These are phyloP conservation scores for Hapalemur alaotrensis DNA, from an alignment of 2,797 vertebrate species.

Conservation along the genomic window DNA sequence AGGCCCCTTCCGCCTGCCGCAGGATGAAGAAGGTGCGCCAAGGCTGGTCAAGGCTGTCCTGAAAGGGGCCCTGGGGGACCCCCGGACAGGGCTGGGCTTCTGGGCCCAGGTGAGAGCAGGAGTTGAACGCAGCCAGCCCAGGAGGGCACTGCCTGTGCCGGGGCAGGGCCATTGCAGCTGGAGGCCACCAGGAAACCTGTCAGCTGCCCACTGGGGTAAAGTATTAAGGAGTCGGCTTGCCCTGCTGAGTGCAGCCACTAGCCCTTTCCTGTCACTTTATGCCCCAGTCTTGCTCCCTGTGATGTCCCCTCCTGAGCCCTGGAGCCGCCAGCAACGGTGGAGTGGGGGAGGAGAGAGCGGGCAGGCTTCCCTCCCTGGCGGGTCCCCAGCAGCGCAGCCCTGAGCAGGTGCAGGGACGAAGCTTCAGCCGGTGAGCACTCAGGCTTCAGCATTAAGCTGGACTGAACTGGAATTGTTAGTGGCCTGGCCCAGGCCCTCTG, in stretches of 20 bases:
- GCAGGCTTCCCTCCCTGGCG: not conserved
- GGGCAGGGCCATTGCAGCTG: not conserved
- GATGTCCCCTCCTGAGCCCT: fast-evolving
- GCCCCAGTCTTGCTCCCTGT: not conserved
- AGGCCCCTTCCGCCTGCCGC: not conserved
- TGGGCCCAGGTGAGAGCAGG: not conserved
- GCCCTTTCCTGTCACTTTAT: not conserved
- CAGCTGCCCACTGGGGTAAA: not conserved
- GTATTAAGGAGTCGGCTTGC: not conserved
- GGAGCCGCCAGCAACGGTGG: not conserved
- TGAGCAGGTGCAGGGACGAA: not conserved
- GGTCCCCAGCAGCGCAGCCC: not conserved
- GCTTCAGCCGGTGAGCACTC: not conserved
- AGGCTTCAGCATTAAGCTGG: too few relatives aligned
- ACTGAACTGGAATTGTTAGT: too few relatives aligned
- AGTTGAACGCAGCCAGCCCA: not conserved
- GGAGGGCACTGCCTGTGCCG: not conserved
- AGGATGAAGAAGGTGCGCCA: not conserved
- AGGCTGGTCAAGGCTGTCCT: not conserved
- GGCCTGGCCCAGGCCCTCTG: not conserved
- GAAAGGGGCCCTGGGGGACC: too few relatives aligned
- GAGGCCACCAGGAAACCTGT: not conserved
- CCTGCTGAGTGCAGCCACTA: not conserved
- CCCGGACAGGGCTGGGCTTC: not conserved
- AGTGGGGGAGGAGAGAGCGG: not conserved